Conservation (phyloP, 2,797 vertebrate species). For the Enteromius mattozi region DNA sequence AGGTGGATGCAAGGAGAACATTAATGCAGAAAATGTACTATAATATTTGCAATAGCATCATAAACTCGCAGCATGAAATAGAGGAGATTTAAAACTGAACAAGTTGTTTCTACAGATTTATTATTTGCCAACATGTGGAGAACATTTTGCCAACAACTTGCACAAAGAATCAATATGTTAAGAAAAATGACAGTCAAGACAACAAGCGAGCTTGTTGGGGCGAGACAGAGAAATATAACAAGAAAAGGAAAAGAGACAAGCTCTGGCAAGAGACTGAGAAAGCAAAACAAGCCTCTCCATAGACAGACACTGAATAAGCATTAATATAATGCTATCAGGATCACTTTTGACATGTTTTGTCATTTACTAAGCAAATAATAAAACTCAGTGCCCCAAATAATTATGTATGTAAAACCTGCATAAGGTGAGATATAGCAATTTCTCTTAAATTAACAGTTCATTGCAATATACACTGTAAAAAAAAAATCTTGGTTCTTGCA, state of each 20-base stretch:
- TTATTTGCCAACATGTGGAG: neutral
- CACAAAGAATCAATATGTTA: constrained; percentile 19
- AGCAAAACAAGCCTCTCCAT: constrained; percentile 39
- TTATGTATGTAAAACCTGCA: too few species aligned
- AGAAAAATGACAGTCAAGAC: constrained; percentile 13
- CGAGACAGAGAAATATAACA: constrained; percentile 22
- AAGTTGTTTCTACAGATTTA: neutral
- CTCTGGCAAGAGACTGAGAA: constrained; percentile 40
- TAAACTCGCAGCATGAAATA: neutral
- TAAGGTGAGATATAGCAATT: neutral
- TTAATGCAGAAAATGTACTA: neutral
- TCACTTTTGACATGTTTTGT: neutral
- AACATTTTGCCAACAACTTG: constrained; percentile 8
- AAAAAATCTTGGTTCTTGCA: too few species aligned
- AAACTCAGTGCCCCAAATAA: too few species aligned
- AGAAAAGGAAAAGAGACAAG: constrained; percentile 37
- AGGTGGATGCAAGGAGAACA: neutral
- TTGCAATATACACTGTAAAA: too few species aligned
- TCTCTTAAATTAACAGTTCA: neutral
- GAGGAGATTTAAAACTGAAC: neutral
- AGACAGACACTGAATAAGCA: constrained; percentile 19
- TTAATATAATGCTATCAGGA: constrained; percentile 24
- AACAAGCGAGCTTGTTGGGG: constrained; percentile 15
- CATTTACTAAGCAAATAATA: too few species aligned
- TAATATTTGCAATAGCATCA: neutral